These are phyloP conservation scores for Lochmaea capreae DNA, from an alignment of 2,888 invertebrate species.

Conservation along the genomic window DNA sequence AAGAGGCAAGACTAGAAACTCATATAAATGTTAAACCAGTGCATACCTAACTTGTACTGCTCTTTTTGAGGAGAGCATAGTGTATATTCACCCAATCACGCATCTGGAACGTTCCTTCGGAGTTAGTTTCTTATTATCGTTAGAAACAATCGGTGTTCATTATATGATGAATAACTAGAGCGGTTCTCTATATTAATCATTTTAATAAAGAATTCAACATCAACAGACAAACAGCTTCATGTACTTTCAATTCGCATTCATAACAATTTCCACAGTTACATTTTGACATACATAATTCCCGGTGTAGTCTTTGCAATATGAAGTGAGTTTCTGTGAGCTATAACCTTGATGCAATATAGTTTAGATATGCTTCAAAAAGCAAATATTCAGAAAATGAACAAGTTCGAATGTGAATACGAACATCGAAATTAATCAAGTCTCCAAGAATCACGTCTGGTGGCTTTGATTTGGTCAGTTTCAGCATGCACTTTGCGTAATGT, in stretches of 20 bases:
- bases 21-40: too few relatives aligned
- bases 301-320: background rate
- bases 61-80: too few relatives aligned
- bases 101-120: too few relatives aligned
- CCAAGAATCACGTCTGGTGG: conserved; percentile 17
- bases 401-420: conserved; percentile 10
- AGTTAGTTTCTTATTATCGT: too few relatives aligned
- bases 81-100: too few relatives aligned
- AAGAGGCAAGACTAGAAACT: too few relatives aligned
- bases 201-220: background rate
- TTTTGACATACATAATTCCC: conserved; percentile 2
- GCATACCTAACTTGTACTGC: too few relatives aligned
- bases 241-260: background rate
- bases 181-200: background rate
- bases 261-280: background rate
- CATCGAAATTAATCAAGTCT: conserved; percentile 5
- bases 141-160: too few relatives aligned
- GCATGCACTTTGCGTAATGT: background rate
- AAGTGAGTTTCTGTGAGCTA: background rate
- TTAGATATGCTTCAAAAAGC: background rate
- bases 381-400: conserved; percentile 10
- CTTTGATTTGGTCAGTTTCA: conserved; percentile 14
- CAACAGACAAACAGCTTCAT: background rate
- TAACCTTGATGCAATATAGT: background rate
- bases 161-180: too few relatives aligned